These are phyloP conservation scores for Tupaia tana DNA, from an alignment of 2,113 vertebrate genomes.

Conservation along the genomic window DNA sequence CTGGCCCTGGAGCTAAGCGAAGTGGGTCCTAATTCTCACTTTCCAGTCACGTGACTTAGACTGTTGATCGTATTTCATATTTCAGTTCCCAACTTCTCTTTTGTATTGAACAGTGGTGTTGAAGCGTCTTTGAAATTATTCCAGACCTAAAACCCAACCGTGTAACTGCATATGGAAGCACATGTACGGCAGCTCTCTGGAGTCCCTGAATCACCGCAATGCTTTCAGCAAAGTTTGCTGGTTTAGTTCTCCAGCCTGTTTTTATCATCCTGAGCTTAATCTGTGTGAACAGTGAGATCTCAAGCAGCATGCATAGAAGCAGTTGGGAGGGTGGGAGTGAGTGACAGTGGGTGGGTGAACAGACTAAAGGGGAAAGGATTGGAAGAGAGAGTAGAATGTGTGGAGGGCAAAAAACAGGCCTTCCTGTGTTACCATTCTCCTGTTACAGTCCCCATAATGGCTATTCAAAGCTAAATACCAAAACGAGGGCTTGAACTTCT, in stretches of 20 bases:
- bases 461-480: background rate
- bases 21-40: background rate
- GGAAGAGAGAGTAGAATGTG: constrained; percentile 25
- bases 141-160: background rate
- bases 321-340: constrained; percentile 65
- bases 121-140: background rate
- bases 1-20: background rate
- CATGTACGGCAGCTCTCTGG: background rate
- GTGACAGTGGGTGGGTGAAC: constrained; percentile 59
- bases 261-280: constrained; percentile 8
- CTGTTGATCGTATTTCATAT: background rate
- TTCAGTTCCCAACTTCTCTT: background rate
- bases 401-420: background rate
- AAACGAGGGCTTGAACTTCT: constrained; percentile 13
- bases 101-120: background rate
- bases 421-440: background rate
- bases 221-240: constrained; percentile 35
- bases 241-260: background rate
- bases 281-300: constrained; percentile 57
- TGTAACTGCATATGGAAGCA: background rate
- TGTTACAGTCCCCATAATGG: background rate
- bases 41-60: background rate
- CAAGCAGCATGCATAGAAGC: constrained; percentile 20
- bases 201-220: background rate
- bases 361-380: constrained; percentile 48